phyloP scores from a whole-genome alignment of 2,113 vertebrate genomes.

The Erythrocebus patas region DNA sequence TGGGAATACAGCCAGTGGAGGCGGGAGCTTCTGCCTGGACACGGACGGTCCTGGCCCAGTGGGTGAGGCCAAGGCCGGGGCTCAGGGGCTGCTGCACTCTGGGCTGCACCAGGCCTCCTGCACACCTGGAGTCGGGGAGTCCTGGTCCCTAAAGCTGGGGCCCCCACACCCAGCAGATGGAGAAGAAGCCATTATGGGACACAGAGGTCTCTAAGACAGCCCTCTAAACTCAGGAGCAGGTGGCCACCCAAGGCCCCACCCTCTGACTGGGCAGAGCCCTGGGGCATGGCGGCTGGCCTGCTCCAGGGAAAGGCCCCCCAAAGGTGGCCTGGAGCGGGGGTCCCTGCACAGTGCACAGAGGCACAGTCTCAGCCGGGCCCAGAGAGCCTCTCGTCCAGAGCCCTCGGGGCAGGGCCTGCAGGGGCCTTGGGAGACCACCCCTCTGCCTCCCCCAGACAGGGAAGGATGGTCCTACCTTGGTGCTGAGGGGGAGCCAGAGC shows the following conservation, averaged over 20 bases:
- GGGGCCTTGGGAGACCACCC: neutral
- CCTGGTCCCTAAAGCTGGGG: neutral
- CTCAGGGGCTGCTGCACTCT: neutral
- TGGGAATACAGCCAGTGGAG: neutral
- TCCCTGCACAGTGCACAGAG: neutral
- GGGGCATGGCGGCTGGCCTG: too few relatives aligned
- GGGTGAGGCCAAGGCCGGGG: neutral
- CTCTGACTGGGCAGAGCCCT: neutral
- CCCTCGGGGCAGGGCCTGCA: neutral
- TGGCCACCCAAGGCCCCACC: neutral
- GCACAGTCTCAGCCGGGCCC: neutral
- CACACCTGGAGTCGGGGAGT: neutral
- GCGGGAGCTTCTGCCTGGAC: too few relatives aligned
- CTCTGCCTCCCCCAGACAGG: too few relatives aligned
- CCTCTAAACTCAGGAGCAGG: neutral
- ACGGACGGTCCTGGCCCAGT: too few relatives aligned
- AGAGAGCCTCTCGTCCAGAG: neutral
- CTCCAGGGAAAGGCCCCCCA: fast-evolving
- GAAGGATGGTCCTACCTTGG: neutral
- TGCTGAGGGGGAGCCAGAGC: neutral
- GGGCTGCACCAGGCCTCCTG: neutral
- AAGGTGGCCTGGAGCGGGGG: too few relatives aligned
- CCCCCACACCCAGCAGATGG: neutral
- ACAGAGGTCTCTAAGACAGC: neutral
- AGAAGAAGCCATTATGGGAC: fast-evolving